phyloP scores from a whole-genome alignment of 1,140 invertebrate species.

The Metopolophium dirhodum region DNA sequence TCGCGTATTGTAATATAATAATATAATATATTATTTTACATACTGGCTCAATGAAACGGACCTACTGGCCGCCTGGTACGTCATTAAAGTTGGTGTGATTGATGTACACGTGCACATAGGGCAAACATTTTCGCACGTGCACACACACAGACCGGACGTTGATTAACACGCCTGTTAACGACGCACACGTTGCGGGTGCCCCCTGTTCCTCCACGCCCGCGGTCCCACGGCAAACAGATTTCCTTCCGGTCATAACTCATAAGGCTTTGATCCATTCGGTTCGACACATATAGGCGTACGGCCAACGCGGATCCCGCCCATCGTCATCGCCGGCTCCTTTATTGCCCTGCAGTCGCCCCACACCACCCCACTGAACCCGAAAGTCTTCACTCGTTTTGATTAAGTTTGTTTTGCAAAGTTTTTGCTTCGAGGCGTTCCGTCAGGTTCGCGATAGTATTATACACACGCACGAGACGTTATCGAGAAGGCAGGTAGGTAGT shows the following conservation, averaged over 20 bases:
- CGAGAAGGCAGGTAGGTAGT: background rate
- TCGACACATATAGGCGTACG: background rate
- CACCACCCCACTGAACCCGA: background rate
- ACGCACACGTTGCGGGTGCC: background rate
- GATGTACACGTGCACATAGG: background rate
- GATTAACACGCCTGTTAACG: slow-evolving; percentile 53
- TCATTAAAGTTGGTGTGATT: slow-evolving; percentile 44
- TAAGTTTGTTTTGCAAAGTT: slow-evolving; percentile 18
- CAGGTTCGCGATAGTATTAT: background rate
- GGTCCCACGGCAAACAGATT: background rate
- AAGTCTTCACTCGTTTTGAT: background rate
- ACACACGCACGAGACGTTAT: background rate
- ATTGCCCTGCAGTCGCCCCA: background rate
- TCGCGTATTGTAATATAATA: too few species aligned
- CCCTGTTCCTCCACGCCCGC: background rate
- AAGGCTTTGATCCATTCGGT: slow-evolving; percentile 37
- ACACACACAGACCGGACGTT: slow-evolving; percentile 24
- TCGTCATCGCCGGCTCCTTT: too few species aligned
- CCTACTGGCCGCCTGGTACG: background rate
- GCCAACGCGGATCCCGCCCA: background rate
- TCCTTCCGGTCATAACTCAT: slow-evolving; percentile 56
- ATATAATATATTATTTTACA: background rate
- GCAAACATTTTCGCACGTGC: background rate
- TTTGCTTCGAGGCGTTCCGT: background rate
- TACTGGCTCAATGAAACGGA: background rate